phyloP scores from a whole-genome alignment of 1,140 invertebrate genomes.

The Oedothorax gibbosus region DNA sequence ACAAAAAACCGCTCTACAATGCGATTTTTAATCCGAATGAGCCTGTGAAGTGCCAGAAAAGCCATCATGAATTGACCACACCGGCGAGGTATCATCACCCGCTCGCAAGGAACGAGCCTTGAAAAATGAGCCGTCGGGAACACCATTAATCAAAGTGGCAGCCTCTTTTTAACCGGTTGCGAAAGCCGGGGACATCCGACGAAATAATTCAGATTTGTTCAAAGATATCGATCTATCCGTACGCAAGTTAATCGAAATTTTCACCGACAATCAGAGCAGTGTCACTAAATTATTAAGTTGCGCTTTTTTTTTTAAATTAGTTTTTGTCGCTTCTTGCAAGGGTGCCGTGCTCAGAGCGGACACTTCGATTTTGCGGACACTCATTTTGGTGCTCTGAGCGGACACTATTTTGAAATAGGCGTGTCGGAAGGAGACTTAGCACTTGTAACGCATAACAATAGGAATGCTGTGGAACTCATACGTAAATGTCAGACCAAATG shows the following conservation, averaged over 20 bases:
- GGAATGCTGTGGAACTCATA: too few species aligned
- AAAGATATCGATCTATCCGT: constrained; percentile 31
- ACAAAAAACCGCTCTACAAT: background rate
- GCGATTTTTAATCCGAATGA: background rate
- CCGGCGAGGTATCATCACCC: constrained; percentile 23
- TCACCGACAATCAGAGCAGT: constrained; percentile 43
- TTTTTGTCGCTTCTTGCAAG: too few species aligned
- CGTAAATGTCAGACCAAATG: too few species aligned
- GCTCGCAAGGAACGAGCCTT: constrained; percentile 22
- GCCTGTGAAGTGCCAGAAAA: background rate
- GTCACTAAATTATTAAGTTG: constrained; percentile 38
- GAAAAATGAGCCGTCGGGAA: constrained; percentile 36
- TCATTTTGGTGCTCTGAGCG: too few species aligned
- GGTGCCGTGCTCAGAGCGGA: too few species aligned
- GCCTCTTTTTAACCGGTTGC: constrained; percentile 42
- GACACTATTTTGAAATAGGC: too few species aligned
- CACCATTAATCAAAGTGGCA: constrained; percentile 52
- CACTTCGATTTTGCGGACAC: too few species aligned
- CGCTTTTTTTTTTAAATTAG: background rate
- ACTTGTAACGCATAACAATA: too few species aligned
- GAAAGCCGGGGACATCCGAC: constrained; percentile 12
- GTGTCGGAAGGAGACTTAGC: too few species aligned
- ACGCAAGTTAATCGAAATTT: constrained; percentile 29
- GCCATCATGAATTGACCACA: constrained; percentile 16
- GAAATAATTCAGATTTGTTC: constrained; percentile 54